Evolutionary conservation across 2,888 invertebrate species (phyloP).

Genomic region (Baronia brevicornis): DNA sequence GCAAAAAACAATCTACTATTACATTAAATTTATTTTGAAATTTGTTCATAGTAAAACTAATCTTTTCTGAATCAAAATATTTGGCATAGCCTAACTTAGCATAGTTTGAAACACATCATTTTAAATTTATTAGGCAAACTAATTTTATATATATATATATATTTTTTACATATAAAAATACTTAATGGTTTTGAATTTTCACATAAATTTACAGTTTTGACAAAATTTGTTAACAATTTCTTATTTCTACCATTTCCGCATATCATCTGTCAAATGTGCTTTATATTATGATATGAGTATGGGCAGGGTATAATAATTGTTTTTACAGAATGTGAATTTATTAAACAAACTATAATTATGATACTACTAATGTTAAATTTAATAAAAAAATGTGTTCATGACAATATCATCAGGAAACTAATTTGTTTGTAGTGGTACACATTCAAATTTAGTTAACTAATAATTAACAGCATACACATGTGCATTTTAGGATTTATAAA

Average conservation of each 20-base stretch:
- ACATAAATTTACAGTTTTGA: conserved; percentile 4
- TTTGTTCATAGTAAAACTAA: too few species aligned
- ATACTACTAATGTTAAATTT: conserved; percentile 55
- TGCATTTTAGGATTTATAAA: conserved; percentile 34
- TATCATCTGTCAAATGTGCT: conserved; percentile 22
- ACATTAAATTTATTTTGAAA: too few species aligned
- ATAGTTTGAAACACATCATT: too few species aligned
- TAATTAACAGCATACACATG: conserved; percentile 37
- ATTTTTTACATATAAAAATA: conserved; percentile 11
- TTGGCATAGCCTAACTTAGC: too few species aligned
- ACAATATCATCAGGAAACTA: too few species aligned
- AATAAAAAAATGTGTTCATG: conserved; percentile 38
- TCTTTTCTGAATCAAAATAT: too few species aligned
- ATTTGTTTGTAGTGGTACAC: too few species aligned
- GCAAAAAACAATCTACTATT: too few species aligned
- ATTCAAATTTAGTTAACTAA: conserved; percentile 43
- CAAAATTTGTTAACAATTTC: conserved; percentile 8
- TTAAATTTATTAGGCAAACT: too few species aligned
- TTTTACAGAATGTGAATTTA: conserved; percentile 53
- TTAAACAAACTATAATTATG: conserved; percentile 51
- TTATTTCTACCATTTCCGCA: conserved; percentile 6
- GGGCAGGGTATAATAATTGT: conserved; percentile 49
- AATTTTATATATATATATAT: conserved; percentile 10
- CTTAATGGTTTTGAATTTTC: conserved; percentile 9
- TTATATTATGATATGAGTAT: conserved; percentile 17